Conservation (phyloP, 2,113 vertebrate species). For the Cyanoramphus novaezelandiae region DNA sequence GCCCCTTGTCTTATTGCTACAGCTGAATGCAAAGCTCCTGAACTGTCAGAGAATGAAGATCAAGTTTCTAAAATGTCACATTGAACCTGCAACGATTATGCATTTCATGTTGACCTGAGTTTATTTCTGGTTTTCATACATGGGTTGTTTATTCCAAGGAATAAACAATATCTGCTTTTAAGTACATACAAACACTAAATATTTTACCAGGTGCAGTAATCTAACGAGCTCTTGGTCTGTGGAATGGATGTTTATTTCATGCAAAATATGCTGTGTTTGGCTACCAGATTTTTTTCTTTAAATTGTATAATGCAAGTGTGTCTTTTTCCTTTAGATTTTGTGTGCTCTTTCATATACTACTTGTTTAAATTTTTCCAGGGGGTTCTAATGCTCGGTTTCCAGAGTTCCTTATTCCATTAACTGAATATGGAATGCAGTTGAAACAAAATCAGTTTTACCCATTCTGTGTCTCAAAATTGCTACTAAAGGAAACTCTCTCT, state of each 20-base stretch:
- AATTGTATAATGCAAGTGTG: neutral
- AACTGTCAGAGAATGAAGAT: neutral
- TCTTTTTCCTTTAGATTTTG: neutral
- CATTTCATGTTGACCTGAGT: neutral
- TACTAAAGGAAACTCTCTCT: neutral
- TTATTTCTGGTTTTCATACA: neutral
- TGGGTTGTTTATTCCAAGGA: neutral
- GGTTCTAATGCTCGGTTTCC: neutral
- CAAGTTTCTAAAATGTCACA: neutral
- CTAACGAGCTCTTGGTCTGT: neutral
- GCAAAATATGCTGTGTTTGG: neutral
- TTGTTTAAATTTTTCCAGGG: neutral
- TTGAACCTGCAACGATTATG: neutral
- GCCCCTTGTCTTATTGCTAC: neutral
- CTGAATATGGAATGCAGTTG: neutral
- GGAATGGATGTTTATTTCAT: neutral
- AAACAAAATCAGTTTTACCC: neutral
- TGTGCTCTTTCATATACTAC: neutral
- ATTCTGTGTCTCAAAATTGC: neutral
- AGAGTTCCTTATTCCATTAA: neutral
- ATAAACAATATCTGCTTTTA: neutral
- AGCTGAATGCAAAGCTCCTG: neutral
- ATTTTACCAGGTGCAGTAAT: neutral
- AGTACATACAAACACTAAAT: neutral
- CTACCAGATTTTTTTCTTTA: neutral